These are phyloP conservation scores for Puffinus mauretanicus DNA, from an alignment of 2,113 vertebrate species.

Conservation along the genomic window DNA sequence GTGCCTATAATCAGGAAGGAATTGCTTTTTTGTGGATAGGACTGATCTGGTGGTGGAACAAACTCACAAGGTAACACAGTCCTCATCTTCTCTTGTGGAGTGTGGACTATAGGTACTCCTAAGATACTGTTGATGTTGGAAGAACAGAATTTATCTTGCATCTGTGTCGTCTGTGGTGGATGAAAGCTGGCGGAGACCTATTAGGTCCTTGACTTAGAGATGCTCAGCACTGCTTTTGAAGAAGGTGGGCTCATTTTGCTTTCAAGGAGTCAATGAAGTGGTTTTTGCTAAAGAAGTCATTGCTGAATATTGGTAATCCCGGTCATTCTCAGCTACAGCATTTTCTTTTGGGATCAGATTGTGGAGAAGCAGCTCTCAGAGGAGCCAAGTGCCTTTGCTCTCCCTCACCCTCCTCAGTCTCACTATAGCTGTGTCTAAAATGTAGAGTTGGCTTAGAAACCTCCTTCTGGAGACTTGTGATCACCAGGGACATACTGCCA, in stretches of 20 bases:
- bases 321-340: neutral
- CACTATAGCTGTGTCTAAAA: neutral
- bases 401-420: neutral
- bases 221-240: neutral
- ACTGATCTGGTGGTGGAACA: neutral
- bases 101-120: neutral
- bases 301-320: neutral
- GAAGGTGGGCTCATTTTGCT: neutral
- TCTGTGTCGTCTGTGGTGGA: neutral
- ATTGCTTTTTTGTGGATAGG: neutral
- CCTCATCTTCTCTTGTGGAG: neutral
- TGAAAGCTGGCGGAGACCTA: neutral
- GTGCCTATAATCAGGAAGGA: neutral
- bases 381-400: neutral
- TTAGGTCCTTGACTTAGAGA: neutral
- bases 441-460: neutral
- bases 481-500: neutral
- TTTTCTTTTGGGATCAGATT: neutral
- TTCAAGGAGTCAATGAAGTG: neutral
- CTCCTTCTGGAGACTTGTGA: neutral
- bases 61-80: neutral
- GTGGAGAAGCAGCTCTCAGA: neutral
- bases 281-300: neutral
- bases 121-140: neutral
- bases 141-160: neutral